These are phyloP conservation scores for Platycheirus albimanus DNA, from an alignment of 2,888 invertebrate species.

Conservation along the genomic window DNA sequence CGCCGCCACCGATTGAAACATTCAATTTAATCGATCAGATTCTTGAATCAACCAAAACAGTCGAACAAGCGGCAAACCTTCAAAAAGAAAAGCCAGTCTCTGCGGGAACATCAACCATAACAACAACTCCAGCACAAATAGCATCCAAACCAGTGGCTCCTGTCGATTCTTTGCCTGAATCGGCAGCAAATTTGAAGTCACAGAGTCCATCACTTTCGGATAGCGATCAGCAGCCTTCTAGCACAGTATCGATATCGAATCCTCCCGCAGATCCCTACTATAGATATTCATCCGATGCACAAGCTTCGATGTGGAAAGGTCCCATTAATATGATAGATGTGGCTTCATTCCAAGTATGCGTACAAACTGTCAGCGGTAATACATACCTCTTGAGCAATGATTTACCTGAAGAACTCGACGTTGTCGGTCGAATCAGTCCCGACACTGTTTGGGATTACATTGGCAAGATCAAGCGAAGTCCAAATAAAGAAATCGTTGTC, in stretches of 20 bases:
- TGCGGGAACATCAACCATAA: neutral
- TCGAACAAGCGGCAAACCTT: constrained; percentile 81
- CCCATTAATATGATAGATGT: constrained; percentile 95
- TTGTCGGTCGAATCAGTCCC: constrained; percentile 95
- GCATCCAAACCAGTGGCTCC: constrained; percentile 49
- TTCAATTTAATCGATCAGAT: constrained; percentile 82
- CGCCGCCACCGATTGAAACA: constrained; percentile 71
- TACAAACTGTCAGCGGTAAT: constrained; percentile 90
- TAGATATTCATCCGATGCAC: constrained; percentile 76
- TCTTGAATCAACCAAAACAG: constrained; percentile 81
- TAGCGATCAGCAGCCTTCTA: constrained; percentile 91
- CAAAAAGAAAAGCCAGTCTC: constrained; percentile 68
- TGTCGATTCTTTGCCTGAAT: constrained; percentile 42
- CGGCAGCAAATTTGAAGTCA: constrained; percentile 36
- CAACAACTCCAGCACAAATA: constrained; percentile 31
- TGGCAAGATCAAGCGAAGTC: constrained; percentile 93
- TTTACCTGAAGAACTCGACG: constrained; percentile 90
- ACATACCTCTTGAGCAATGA: constrained; percentile 88
- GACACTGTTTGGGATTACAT: constrained; percentile 97
- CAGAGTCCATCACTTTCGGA: constrained; percentile 80
- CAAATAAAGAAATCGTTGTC: constrained; percentile 93
- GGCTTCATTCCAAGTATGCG: constrained; percentile 92
- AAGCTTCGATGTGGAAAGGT: constrained; percentile 85
- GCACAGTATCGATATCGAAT: constrained; percentile 88
- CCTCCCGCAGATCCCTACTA: constrained; percentile 82